Base-by-base conservation (phyloP, 1,140 invertebrate species). In the Brachionus koreanus region DNA sequence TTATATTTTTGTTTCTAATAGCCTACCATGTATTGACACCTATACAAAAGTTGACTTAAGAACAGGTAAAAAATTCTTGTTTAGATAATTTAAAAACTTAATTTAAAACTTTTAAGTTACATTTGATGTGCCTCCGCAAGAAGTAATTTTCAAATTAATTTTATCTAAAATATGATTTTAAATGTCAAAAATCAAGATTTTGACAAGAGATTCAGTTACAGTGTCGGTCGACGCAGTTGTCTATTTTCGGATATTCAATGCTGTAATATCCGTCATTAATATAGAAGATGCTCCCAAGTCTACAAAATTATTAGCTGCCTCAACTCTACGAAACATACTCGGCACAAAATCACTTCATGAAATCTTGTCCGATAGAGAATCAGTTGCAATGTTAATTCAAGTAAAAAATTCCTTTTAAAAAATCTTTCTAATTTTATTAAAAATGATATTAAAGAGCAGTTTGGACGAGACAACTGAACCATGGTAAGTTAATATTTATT, bases 11-110 rank as follows among this genome's bases (percentile, higher is more conserved):
- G n/a, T n/a, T n/a, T n/a, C n/a, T n/a, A n/a, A n/a, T n/a, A n/a
- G n/a, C n/a, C n/a, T 84, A 9, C 83, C 83, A 9, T 84, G 65
- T 23, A 92, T 97, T 82, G 95, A 97, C 86, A 93, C 92, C 35
- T 96, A 95, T 85, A 92, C 93, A 52, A 94, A 94, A 87, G 93
- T 91, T 37, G 94, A 97, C 86, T 88, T 96, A 65, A 90, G 95
- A 81, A 90, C 90, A n/a, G 89, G 95, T 82, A 95, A 94, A 0
- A 97, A 97, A 95, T 42, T 39, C 5, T 65, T 0, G 1, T 43
- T 12, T 23, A 39, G 42, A 2, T 16, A 16, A 35, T 19, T 23
- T 42, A 42, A 16, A 16, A 42, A 46, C 0, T 74, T 74, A 16
- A 9, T 2, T 39, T 5, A 13, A 19, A 37, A 19, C 16, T 42